A percentile compares a stretch with the other conserved stretches of the same genome.
Conservation (phyloP, 2,113 vertebrate species). For the Onychostruthus taczanowskii region DNA sequence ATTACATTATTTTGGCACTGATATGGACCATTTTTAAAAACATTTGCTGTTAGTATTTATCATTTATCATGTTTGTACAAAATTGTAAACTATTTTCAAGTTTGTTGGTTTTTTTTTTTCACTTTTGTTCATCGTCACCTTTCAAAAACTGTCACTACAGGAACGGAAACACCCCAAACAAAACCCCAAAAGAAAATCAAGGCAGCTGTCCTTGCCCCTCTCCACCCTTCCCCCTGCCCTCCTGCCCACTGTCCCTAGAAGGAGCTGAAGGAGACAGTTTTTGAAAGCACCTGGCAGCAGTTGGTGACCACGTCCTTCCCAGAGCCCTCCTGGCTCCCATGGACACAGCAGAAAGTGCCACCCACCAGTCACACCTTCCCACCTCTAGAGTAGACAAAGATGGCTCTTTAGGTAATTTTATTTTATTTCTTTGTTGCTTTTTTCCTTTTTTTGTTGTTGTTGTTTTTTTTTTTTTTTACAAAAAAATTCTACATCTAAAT, state of each 20-base stretch:
- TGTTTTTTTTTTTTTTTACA: constrained; percentile 39
- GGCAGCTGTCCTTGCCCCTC: neutral
- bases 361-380: constrained; percentile 12
- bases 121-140: neutral
- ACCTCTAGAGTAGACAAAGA: constrained; percentile 60
- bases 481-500: constrained; percentile 49
- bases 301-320: neutral
- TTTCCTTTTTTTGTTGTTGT: neutral
- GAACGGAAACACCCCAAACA: neutral
- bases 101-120: neutral
- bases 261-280: neutral
- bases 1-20: constrained; percentile 62
- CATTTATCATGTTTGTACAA: constrained; percentile 65
- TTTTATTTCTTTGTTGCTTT: constrained; percentile 58
- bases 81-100: constrained; percentile 71
- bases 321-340: neutral
- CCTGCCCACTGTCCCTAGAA: neutral
- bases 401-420: constrained; percentile 59
- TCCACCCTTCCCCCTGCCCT: neutral
- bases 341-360: neutral
- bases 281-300: constrained; percentile 10
- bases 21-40: constrained; percentile 56
- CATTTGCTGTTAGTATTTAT: constrained; percentile 51
- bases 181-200: neutral
- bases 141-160: constrained; percentile 51